phyloP scores from a whole-genome alignment of 2,797 vertebrate genomes.

The Lepilemur septentrionalis region DNA sequence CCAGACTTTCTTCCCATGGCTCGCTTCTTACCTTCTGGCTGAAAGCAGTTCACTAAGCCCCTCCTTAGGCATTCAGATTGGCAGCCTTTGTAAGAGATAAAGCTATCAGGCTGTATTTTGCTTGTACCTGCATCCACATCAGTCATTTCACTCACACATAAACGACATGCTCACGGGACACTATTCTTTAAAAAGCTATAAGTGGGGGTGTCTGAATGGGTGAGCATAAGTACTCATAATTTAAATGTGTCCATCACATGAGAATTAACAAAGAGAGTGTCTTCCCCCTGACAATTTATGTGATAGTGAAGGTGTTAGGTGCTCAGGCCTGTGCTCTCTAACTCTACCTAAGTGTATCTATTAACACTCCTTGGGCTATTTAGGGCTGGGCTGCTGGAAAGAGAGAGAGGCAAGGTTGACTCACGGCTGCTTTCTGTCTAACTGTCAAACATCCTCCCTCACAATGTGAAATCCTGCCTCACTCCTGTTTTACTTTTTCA shows the following conservation, averaged over 20 bases:
- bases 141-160: neutral
- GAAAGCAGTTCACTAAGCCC: neutral
- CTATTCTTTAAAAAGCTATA: neutral
- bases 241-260: neutral
- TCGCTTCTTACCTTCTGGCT: neutral
- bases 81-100: neutral
- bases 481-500: neutral
- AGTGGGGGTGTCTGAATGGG: neutral
- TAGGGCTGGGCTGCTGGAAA: neutral
- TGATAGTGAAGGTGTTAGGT: neutral
- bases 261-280: neutral
- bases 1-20: neutral
- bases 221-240: neutral
- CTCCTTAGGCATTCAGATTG: neutral
- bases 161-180: neutral
- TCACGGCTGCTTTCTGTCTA: neutral
- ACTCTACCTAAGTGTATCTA: neutral
- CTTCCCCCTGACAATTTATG: neutral
- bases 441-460: neutral
- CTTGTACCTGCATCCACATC: neutral
- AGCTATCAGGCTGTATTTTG: neutral
- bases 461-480: neutral
- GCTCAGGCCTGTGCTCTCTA: neutral
- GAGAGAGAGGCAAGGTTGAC: neutral
- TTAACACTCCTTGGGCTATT: neutral